Evolutionary conservation across 1,140 invertebrate genomes (phyloP), one percentile per base, ranked within the genome.

Genomic region (Tetraneura akinire): DNA sequence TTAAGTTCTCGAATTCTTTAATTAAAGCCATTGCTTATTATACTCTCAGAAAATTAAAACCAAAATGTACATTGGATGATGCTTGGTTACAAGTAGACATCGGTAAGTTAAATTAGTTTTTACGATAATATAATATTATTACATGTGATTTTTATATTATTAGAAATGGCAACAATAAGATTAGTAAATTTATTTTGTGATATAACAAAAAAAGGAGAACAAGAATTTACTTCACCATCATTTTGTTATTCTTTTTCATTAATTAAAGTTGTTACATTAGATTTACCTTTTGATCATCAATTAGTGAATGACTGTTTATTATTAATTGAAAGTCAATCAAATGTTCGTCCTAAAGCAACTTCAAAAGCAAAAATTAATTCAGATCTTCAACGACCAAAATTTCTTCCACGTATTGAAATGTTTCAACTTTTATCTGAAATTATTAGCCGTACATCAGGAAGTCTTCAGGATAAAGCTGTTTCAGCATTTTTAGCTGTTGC

Each of bases 201-300:
- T 55, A 71, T 80, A 47, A 80, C 66, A 18, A 73, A 23, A n/a
- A 57, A 49, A 16, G 29, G 86, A 3, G 11, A 6, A 47, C 62
- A 60, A 29, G 16, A 88, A 51, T 88, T 94, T 53, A 88, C 88
- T 5, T 91, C 91, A 0, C 90, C 93, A 3, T 90, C 91, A 0
- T 95, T 97, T 86, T 91, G 92, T 53, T 96, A 93, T 84, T 88
- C 91, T 29, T 97, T 96, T 85, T 92, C 93, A 9, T 89, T 97
- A 80, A 85, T 97, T 5, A 91, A 90, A 80, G 87, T 89, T 81
- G 90, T 92, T 80, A 83, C 94, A 45, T 84, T 87, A 10, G 86
- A 86, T 0, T 84, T 82, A 70, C 86, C 87, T 45, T 84, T 83
- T 51, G 88, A 92, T 82, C 90, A 92, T 66, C 83, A 86, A 23